A percentile compares a stretch with the other conserved stretches of the same genome.
Evolutionary conservation across 2,113 vertebrate species (phyloP).

Genomic region (Gobiocypris rarus): DNA sequence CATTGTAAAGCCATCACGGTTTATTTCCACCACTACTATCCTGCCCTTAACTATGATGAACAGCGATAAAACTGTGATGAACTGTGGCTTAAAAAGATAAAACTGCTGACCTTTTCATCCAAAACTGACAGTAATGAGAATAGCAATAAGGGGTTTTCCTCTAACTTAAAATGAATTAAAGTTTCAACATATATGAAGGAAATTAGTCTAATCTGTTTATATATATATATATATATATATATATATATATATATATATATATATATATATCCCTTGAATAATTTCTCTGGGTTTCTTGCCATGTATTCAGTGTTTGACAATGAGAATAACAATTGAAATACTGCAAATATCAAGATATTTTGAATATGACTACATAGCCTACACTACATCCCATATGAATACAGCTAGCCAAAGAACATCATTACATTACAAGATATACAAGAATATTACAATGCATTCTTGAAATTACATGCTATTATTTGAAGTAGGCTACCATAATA

Average conservation of each 20-base stretch:
- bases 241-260: too few species aligned
- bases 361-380: not conserved
- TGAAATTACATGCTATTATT: not conserved
- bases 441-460: not conserved
- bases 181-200: too few species aligned
- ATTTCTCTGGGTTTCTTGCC: not conserved
- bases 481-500: not conserved
- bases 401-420: not conserved
- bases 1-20: not conserved
- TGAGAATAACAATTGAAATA: not conserved
- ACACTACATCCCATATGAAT: not conserved
- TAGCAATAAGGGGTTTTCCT: too few species aligned
- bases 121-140: not conserved
- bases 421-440: too few species aligned
- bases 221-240: too few species aligned
- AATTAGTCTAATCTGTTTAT: too few species aligned
- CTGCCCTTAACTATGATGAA: not conserved
- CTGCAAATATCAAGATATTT: not conserved
- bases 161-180: too few species aligned
- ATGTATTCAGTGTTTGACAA: not conserved
- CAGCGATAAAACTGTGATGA: too few species aligned
- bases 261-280: too few species aligned
- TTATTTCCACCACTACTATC: not conserved
- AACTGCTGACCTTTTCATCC: not conserved
- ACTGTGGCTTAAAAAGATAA: not conserved